Evolutionary conservation across 2,888 invertebrate genomes (phyloP), one percentile per base, ranked within the genome.

Genomic region (Dynastes hyllus): DNA sequence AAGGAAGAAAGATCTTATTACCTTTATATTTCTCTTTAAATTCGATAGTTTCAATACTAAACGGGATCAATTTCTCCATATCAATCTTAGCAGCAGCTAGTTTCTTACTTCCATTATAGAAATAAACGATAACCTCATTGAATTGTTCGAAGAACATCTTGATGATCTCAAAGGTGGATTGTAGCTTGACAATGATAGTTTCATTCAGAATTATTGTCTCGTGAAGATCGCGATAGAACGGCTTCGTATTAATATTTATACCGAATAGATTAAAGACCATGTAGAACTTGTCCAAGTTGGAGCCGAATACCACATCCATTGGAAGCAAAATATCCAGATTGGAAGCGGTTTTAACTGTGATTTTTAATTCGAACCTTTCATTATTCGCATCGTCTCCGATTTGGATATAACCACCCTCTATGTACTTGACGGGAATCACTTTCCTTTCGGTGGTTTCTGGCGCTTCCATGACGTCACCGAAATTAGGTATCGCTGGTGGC

Each of bases 381-480:
- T 55, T 81, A 4, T 82, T 78, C 0, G 87, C 88, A 9, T 82
- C 81, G 0, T 89, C 90, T 0, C 92, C 92, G 50, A 92, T 88
- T 81, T 91, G 90, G 76, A 92, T 92, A 73, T 90, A 90, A 0
- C 92, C 92, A 79, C 92, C 91, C 79, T 90, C 90, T 1, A 91
- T 81, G 77, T 91, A 86, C 71, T 87, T 88, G 0, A 92, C 89
- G 9, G 90, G 89, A 0, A 79, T 66, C 5, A 67, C 81, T 53
- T 55, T 80, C 77, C 2, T 37, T 53, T 76, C 65, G 27, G 29
- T 78, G 84, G 8, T 90, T 89, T 0, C 86, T 85, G 0, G 71
- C 16, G 67, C 77, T 40, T 65, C 81, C 65, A 66, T 45, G 13
- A 32, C 6, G 5, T 73, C 53, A n/a, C 66, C 75, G 50, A 75